Evolutionary conservation across 2,113 vertebrate genomes (phyloP).

Genomic region (Pteropus alecto): DNA sequence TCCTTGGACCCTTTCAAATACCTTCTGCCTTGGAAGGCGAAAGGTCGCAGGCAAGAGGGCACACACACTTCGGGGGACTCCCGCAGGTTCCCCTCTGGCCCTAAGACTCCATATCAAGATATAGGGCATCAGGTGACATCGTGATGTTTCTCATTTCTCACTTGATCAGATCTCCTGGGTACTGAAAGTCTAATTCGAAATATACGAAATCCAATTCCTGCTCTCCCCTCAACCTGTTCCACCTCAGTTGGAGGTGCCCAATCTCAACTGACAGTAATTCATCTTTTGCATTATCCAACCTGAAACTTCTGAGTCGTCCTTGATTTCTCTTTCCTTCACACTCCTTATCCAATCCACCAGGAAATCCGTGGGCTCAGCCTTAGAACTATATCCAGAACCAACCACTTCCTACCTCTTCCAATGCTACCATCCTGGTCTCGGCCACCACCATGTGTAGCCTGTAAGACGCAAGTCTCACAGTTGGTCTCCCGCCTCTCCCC

Average conservation of each 20-base stretch:
- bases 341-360: not conserved
- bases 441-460: not conserved
- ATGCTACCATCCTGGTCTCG: not conserved
- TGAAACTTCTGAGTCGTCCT: not conserved
- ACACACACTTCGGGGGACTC: not conserved
- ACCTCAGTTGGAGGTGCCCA: too few relatives aligned
- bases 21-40: not conserved
- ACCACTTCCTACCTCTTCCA: not conserved
- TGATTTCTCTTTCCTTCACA: not conserved
- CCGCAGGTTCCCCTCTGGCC: not conserved
- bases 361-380: not conserved
- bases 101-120: not conserved
- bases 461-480: not conserved
- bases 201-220: not conserved
- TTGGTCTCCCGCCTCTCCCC: not conserved
- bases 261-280: not conserved
- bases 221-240: rapidly evolving
- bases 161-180: not conserved
- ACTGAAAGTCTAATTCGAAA: not conserved
- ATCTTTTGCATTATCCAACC: not conserved
- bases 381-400: not conserved
- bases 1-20: not conserved
- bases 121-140: not conserved
- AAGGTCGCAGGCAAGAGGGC: not conserved
- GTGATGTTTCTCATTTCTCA: not conserved